Conservation (phyloP, 2,113 vertebrate species). For the Centropristis striata region DNA sequence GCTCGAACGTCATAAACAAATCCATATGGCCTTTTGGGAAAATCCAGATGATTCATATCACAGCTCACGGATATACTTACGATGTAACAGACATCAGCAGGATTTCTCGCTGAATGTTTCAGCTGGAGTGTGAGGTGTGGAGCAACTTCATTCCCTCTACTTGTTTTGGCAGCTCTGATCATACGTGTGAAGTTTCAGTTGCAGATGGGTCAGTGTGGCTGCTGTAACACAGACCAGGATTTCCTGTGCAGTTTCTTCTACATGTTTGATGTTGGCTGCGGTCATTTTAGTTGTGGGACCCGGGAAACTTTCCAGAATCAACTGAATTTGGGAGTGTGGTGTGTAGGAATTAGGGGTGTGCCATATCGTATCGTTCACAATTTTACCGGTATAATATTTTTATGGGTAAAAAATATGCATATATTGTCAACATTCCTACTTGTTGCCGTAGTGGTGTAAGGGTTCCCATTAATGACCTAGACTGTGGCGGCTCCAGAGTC, state of each 20-base stretch:
- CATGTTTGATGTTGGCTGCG: slow-evolving; percentile 23
- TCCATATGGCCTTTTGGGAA: slow-evolving; percentile 73
- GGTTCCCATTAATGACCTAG: too few relatives aligned
- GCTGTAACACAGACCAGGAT: slow-evolving; percentile 39
- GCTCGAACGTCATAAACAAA: slow-evolving; percentile 68
- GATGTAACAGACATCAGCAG: slow-evolving; percentile 34
- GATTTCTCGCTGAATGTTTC: slow-evolving; percentile 48
- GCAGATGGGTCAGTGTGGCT: slow-evolving; percentile 31
- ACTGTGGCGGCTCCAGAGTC: too few relatives aligned
- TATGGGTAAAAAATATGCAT: too few relatives aligned
- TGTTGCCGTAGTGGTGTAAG: too few relatives aligned
- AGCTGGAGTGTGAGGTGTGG: slow-evolving; percentile 36
- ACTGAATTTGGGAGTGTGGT: neutral
- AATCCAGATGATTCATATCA: slow-evolving; percentile 60
- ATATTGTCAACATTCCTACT: too few relatives aligned
- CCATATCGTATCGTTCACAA: too few relatives aligned
- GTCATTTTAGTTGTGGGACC: slow-evolving; percentile 36
- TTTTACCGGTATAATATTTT: too few relatives aligned
- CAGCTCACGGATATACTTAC: slow-evolving; percentile 45
- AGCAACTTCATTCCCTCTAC: slow-evolving; percentile 29
- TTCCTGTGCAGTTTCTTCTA: slow-evolving; percentile 34
- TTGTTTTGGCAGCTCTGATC: slow-evolving; percentile 39
- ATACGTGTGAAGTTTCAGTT: slow-evolving; percentile 38
- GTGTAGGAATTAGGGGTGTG: too few relatives aligned
- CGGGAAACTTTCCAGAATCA: slow-evolving; percentile 29